Evolutionary conservation across 2,888 invertebrate species (phyloP).

Genomic region (Hirtodrosophila cameraria): DNA sequence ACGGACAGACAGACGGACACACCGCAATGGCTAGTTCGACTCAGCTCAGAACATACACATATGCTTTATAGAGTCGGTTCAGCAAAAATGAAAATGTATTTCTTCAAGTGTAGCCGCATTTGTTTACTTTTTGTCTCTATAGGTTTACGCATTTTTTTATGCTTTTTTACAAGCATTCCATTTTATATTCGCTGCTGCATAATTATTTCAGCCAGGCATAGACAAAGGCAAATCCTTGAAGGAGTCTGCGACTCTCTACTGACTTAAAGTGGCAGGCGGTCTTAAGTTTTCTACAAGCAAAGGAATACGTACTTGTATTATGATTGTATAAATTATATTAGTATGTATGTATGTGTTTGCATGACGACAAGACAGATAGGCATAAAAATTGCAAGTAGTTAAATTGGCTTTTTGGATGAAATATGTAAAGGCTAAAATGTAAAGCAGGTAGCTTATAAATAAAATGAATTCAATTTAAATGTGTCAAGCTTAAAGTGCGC

Average conservation of each 20-base stretch:
- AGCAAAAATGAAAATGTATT: too few relatives aligned
- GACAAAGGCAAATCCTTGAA: slow-evolving; percentile 41
- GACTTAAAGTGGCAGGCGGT: slow-evolving; percentile 37
- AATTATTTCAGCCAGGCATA: slow-evolving; percentile 54
- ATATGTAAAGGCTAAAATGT: background rate
- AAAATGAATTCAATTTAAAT: background rate
- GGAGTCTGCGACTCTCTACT: slow-evolving; percentile 23
- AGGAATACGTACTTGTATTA: slow-evolving; percentile 36
- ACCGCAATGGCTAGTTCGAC: too few relatives aligned
- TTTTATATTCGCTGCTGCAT: slow-evolving; percentile 54
- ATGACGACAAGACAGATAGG: slow-evolving; percentile 1
- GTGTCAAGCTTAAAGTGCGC: too few relatives aligned
- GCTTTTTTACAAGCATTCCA: slow-evolving; percentile 43
- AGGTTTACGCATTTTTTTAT: slow-evolving; percentile 17
- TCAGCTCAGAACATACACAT: too few relatives aligned
- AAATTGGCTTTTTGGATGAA: slow-evolving; percentile 14
- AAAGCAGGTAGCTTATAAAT: background rate
- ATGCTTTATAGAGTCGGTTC: too few relatives aligned
- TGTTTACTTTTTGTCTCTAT: slow-evolving; percentile 32
- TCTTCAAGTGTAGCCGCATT: slow-evolving; percentile 15
- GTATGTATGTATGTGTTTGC: too few relatives aligned
- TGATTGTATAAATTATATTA: slow-evolving; percentile 17
- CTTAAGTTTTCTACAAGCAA: slow-evolving; percentile 26
- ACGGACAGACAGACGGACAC: too few relatives aligned
- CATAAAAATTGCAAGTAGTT: slow-evolving; percentile 24